phyloP scores from a whole-genome alignment of 2,888 invertebrate species.

The Bruchidius siliquastri region DNA sequence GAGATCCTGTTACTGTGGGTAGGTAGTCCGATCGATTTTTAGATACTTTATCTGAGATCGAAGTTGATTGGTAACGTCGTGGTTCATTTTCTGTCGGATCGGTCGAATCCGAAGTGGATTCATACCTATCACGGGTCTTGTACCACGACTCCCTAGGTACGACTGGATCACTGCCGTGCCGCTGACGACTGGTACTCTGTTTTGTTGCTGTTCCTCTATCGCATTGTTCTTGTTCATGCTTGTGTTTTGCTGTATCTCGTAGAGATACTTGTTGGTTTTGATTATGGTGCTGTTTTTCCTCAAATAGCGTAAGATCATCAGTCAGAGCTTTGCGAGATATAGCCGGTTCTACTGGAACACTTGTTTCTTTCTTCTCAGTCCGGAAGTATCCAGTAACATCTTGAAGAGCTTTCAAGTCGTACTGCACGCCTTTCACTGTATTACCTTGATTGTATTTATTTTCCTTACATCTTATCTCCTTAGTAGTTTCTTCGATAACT shows the following conservation, averaged over 20 bases:
- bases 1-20: neutral
- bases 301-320: no score
- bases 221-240: neutral
- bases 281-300: neutral
- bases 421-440: neutral
- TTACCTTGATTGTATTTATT: neutral
- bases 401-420: neutral
- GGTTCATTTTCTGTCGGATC: neutral
- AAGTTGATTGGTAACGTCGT: neutral
- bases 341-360: no score
- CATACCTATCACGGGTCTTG: neutral
- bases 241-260: neutral
- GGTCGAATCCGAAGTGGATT: neutral
- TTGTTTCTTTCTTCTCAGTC: neutral
- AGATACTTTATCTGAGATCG: no score
- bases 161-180: neutral
- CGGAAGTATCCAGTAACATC: neutral
- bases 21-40: neutral
- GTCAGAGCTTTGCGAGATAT: no score
- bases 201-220: neutral
- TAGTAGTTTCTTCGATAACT: neutral
- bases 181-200: neutral
- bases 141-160: neutral
- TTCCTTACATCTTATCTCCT: no score
- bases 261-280: neutral